Conservation (phyloP, 1,140 invertebrate genomes). For the Zaprionus camerounensis region DNA sequence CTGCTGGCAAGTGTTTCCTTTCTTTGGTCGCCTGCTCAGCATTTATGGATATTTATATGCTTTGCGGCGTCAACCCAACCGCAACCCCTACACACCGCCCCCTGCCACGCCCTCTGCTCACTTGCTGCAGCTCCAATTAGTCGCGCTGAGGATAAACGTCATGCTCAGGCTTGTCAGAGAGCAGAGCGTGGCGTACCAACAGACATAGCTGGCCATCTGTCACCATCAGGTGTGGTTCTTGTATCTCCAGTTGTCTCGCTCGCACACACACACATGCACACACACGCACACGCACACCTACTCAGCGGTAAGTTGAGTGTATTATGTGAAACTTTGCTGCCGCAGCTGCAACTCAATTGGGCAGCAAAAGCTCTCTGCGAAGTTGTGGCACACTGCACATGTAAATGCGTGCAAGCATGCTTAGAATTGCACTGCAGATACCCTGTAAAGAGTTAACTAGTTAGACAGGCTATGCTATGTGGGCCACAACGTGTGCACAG, state of each 20-base stretch:
- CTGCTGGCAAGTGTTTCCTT: constrained; percentile 38
- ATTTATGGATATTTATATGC: constrained; percentile 77
- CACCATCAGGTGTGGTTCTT: constrained; percentile 22
- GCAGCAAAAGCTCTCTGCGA: background rate
- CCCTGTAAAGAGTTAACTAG: background rate
- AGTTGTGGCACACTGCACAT: background rate
- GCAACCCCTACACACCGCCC: background rate
- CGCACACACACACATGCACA: background rate
- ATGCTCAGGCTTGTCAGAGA: constrained; percentile 31
- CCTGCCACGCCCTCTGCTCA: background rate
- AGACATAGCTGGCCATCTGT: constrained; percentile 28
- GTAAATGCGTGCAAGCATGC: background rate
- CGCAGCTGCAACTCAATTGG: constrained; percentile 4
- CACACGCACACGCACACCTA: background rate
- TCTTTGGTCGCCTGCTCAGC: constrained; percentile 39
- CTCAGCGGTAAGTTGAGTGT: background rate
- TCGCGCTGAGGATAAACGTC: constrained; percentile 56
- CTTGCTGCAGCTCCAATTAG: constrained; percentile 62
- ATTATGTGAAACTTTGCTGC: constrained; percentile 2
- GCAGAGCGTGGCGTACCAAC: background rate
- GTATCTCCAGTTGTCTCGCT: background rate
- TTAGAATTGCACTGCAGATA: background rate
- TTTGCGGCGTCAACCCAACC: constrained; percentile 25
- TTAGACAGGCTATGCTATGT: background rate
- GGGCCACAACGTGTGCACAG: too few species aligned